Evolutionary conservation across 1,140 invertebrate genomes (phyloP).

Genomic region (Diabrotica undecimpunctata): DNA sequence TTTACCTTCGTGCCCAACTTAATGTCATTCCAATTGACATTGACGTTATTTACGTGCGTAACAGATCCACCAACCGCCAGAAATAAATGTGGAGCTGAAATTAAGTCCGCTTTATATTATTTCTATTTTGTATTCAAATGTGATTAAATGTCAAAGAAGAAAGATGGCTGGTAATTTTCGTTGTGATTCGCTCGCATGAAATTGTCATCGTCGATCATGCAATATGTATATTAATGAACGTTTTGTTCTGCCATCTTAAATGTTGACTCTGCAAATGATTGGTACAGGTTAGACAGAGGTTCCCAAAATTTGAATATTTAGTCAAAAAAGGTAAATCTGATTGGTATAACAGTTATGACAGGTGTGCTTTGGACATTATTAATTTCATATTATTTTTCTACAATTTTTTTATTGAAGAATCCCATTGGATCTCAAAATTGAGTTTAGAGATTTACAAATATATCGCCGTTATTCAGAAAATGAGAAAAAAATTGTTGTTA

Average conservation of each 20-base stretch:
- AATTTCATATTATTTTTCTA: not conserved
- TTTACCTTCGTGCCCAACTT: slow-evolving; percentile 6
- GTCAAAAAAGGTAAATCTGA: not conserved
- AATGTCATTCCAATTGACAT: not conserved
- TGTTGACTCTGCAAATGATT: slow-evolving; percentile 13
- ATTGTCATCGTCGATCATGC: slow-evolving; percentile 33
- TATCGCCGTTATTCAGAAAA: too few relatives aligned
- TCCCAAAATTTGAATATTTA: not conserved
- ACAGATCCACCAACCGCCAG: too few relatives aligned
- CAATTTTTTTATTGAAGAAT: not conserved
- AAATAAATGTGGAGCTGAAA: slow-evolving; percentile 4
- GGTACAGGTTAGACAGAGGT: not conserved
- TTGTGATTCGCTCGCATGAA: slow-evolving; percentile 26
- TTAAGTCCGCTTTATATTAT: slow-evolving; percentile 6
- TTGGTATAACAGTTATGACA: not conserved
- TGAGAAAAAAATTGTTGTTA: too few relatives aligned
- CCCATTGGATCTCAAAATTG: too few relatives aligned
- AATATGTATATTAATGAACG: slow-evolving; percentile 35
- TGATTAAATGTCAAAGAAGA: slow-evolving; percentile 27
- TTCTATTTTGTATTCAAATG: slow-evolving; percentile 17
- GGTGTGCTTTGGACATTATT: not conserved
- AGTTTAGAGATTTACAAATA: too few relatives aligned
- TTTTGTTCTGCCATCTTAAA: slow-evolving; percentile 24
- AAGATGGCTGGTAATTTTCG: slow-evolving; percentile 27
- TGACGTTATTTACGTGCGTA: slow-evolving; percentile 8